phyloP scores from a whole-genome alignment of 2,888 invertebrate species.

The Nomada fucata region DNA sequence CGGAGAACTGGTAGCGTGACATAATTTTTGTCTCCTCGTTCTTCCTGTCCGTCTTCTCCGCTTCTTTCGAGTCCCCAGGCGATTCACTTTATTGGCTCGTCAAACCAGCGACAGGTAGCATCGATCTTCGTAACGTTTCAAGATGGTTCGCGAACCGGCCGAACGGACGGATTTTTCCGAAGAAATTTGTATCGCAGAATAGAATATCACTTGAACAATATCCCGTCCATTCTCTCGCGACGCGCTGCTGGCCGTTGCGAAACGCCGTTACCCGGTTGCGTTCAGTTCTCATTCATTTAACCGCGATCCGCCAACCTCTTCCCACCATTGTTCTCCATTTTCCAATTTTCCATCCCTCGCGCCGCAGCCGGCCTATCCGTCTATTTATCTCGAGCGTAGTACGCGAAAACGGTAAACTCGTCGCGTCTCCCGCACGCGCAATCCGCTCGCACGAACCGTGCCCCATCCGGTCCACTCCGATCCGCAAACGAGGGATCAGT shows the following conservation, averaged over 20 bases:
- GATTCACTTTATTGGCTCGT: slow-evolving; percentile 50
- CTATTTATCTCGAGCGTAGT: too few relatives aligned
- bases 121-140: background rate
- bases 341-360: too few relatives aligned
- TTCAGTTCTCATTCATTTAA: too few relatives aligned
- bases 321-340: too few relatives aligned
- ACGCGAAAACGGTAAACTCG: background rate
- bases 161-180: background rate
- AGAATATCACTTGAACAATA: too few relatives aligned
- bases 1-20: slow-evolving; percentile 53
- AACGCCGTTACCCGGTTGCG: too few relatives aligned
- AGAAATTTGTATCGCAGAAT: background rate
- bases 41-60: slow-evolving; percentile 14
- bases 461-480: background rate
- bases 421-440: too few relatives aligned
- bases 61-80: background rate
- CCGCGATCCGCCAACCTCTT: too few relatives aligned
- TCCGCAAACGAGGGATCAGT: background rate
- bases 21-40: slow-evolving; percentile 46
- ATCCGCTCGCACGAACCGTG: background rate
- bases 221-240: too few relatives aligned
- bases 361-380: background rate
- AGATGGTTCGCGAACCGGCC: slow-evolving; percentile 3
- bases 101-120: slow-evolving; percentile 44
- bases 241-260: too few relatives aligned